Percentiles rank a stretch among this genome's conserved stretches.
Evolutionary conservation across 2,888 invertebrate species (phyloP).

Genomic region (Fabriciana adippe): DNA sequence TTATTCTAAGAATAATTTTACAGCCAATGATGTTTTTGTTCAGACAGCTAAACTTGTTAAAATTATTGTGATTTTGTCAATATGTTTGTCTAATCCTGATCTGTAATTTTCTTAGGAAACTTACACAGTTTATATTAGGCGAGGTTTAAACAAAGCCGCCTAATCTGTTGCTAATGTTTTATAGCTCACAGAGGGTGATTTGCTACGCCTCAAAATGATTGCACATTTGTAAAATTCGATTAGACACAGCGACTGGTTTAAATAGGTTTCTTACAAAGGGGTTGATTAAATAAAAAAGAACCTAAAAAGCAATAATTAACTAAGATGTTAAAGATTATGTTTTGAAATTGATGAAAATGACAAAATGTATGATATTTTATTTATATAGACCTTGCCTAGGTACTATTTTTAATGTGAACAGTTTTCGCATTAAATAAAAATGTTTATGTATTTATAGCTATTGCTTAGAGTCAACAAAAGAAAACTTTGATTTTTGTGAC

Average conservation of each 20-base stretch:
- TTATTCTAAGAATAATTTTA: no score
- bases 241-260: slow-evolving; percentile 45
- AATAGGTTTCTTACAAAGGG: slow-evolving; percentile 24
- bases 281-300: slow-evolving; percentile 9
- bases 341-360: neutral
- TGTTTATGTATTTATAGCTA: no score
- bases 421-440: no score
- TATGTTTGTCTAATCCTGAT: no score
- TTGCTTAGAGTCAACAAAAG: no score
- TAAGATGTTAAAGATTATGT: neutral
- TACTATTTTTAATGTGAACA: no score
- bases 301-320: neutral
- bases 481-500: no score
- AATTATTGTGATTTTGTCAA: no score
- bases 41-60: no score
- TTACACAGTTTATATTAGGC: slow-evolving; percentile 45
- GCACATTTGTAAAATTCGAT: slow-evolving; percentile 56
- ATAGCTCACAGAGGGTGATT: slow-evolving; percentile 60
- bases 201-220: slow-evolving; percentile 60
- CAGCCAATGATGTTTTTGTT: no score
- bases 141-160: slow-evolving; percentile 48
- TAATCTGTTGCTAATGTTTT: slow-evolving; percentile 64
- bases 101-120: slow-evolving; percentile 32
- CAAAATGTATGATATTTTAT: no score
- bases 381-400: no score